Evolutionary conservation across 1,140 invertebrate genomes (phyloP), one percentile per base, ranked within the genome.

Genomic region (Caerostris extrusa): DNA sequence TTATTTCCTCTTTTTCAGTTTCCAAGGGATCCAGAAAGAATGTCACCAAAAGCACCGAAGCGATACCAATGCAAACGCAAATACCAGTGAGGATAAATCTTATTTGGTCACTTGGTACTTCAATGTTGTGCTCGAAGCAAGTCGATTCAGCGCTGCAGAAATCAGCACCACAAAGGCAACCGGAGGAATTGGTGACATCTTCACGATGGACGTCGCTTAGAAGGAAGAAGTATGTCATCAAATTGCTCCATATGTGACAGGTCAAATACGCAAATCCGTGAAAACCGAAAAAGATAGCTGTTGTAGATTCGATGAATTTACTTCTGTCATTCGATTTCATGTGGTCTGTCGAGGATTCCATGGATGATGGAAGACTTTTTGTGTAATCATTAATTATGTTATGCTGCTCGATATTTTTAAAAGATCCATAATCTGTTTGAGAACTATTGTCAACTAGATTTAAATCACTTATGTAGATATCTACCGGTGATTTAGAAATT

Each of bases 21-120:
- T 88, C 69, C 60, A 93, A 3, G 3, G 98, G 98, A 96, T 99
- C 98, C 56, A 99, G 97, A 87, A 99, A 97, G 6, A 98, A 95
- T 3, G 97, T 97, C 71, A 99, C 97, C 94, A 99, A 97, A 56
- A 98, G 96, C 0, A 98, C 97, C 4, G 98, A 98, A 5, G 98
- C 96, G 55, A 98, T 95, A 34, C 99, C 98, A 95, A 98, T 98
- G 0, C 97, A 97, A 50, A 99, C 96, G 96, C 99, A 99, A 95
- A 99, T 98, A 89, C 97, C 97, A 53, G 98, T 97, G 95, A 99
- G 98, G 95, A 98, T 98, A 96, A 98, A 98, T 95, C 98, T 98
- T 97, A 83, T 61, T 14, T 97, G 97, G 95, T 98, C 97, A 82
- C 97, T 97, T 3, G 98, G 98, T 71, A 97, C 96, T 95, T 97